Conservation (phyloP, 23 tunicate species). For the Phallusia fumigata region DNA sequence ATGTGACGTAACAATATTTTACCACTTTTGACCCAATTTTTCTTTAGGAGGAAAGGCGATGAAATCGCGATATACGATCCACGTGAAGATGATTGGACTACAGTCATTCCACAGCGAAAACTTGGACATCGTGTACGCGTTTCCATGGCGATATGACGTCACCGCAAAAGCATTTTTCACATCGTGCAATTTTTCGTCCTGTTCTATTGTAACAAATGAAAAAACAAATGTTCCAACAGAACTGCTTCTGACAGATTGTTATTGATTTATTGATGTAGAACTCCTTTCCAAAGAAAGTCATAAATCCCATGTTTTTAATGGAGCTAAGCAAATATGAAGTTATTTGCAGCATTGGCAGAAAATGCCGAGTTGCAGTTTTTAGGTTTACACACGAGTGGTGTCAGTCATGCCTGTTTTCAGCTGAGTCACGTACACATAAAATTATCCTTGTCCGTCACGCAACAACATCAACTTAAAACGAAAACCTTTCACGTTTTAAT, state of each 20-base stretch:
- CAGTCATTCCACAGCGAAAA: not conserved
- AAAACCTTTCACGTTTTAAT: too few species aligned
- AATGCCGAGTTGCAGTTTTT: not conserved
- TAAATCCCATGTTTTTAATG: too few species aligned
- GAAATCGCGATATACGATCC: constrained; percentile 6
- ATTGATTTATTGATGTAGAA: not conserved
- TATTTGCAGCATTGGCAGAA: not conserved
- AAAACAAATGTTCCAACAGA: not conserved
- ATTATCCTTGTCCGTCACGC: not conserved
- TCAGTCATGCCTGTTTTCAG: not conserved
- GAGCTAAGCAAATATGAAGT: too few species aligned
- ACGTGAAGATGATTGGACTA: not conserved
- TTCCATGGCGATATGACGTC: not conserved
- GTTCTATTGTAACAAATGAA: not conserved
- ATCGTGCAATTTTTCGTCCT: not conserved
- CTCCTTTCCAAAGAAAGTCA: not conserved
- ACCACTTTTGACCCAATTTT: not conserved
- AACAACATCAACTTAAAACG: too few species aligned
- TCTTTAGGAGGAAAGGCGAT: not conserved
- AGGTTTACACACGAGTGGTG: not conserved
- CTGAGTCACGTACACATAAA: constrained; percentile 7
- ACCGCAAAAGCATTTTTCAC: not conserved
- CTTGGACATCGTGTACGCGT: not conserved
- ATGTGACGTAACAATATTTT: too few species aligned
- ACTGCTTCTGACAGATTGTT: not conserved